phyloP scores from a whole-genome alignment of 2,113 vertebrate species.

The Barbus barbus region DNA sequence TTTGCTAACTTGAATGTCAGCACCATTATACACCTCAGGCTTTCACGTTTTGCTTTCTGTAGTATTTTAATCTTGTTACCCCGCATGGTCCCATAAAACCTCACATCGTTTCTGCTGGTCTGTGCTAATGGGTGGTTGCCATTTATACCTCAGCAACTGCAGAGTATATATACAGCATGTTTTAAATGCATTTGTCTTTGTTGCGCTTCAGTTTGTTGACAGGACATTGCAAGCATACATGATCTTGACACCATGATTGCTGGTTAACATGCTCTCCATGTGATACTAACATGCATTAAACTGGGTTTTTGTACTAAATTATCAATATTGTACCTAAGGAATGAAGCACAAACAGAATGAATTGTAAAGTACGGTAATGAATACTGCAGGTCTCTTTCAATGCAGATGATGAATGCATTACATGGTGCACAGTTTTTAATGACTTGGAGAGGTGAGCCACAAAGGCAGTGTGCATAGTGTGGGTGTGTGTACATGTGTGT shows the following conservation, averaged over 20 bases:
- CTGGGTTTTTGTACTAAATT: background rate
- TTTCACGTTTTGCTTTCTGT: background rate
- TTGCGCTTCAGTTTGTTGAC: background rate
- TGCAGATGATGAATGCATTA: constrained; percentile 18
- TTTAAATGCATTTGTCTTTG: background rate
- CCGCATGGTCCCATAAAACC: no score
- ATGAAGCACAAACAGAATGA: background rate
- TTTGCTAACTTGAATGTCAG: constrained; percentile 6
- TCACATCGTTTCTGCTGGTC: background rate
- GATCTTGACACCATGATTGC: background rate
- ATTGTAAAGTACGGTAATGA: background rate
- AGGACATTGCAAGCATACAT: background rate
- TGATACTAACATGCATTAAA: background rate
- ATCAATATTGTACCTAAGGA: background rate
- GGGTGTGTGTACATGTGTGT: constrained; percentile 28
- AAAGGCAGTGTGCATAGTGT: background rate
- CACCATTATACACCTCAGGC: background rate
- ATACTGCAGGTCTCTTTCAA: background rate
- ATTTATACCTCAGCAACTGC: background rate
- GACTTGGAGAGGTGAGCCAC: background rate
- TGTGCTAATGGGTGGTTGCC: background rate
- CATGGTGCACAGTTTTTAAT: constrained; percentile 26
- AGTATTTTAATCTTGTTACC: no score
- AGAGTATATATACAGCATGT: background rate
- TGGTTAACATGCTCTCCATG: background rate